These are phyloP conservation scores for Poecilia gillii DNA, from an alignment of 2,797 vertebrate species.

Conservation along the genomic window DNA sequence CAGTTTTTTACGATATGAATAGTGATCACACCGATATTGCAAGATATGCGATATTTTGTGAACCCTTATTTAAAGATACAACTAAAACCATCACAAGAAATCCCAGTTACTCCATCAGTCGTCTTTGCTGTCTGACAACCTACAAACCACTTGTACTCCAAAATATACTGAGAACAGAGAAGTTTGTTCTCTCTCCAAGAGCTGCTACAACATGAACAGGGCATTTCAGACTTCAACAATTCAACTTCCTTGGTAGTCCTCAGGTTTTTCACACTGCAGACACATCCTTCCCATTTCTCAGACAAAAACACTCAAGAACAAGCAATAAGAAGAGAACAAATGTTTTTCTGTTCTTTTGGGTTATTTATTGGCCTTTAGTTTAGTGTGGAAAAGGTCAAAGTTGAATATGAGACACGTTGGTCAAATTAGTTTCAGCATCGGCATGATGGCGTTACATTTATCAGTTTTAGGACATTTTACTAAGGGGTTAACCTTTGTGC, in stretches of 20 bases:
- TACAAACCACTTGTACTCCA: not conserved
- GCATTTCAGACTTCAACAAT: not conserved
- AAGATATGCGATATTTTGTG: not conserved
- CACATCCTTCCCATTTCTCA: not conserved
- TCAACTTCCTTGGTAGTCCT: not conserved
- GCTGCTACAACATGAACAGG: not conserved
- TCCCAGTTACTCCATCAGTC: not conserved
- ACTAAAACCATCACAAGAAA: not conserved
- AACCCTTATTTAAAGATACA: not conserved
- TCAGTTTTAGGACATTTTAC: not conserved
- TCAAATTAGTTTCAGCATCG: not conserved
- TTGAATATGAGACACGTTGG: not conserved
- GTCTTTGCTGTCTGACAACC: not conserved
- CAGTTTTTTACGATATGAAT: not conserved
- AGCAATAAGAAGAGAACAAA: not conserved
- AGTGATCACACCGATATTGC: not conserved
- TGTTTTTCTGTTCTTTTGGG: not conserved
- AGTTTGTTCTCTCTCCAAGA: too few species aligned
- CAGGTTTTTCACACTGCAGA: not conserved
- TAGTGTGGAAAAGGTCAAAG: not conserved
- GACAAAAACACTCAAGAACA: not conserved
- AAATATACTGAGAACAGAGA: not conserved
- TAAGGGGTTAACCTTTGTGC: not conserved
- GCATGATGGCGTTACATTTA: not conserved
- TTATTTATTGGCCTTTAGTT: not conserved